A percentile compares a stretch with the other conserved stretches of the same genome.
Evolutionary conservation across 2,113 vertebrate species (phyloP).

Genomic region (Oreochromis spilurus): DNA sequence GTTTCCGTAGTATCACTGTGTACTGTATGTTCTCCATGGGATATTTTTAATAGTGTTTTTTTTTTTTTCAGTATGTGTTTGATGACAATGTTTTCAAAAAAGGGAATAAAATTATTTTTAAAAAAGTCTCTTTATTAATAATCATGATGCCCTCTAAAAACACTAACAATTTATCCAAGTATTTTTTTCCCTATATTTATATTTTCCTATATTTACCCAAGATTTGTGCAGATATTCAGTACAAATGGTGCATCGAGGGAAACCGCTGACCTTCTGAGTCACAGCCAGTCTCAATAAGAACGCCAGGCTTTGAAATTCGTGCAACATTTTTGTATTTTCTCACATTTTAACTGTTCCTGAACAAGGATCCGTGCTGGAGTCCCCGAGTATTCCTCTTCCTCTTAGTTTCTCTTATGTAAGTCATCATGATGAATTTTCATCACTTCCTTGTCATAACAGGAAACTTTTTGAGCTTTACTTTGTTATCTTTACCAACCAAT

Average conservation of each 20-base stretch:
- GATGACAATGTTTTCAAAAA: conserved; percentile 38
- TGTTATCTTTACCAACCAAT: background rate
- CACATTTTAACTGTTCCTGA: background rate
- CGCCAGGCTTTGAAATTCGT: background rate
- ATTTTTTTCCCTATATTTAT: no score
- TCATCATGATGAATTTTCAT: background rate
- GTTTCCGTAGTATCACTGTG: conserved; percentile 1
- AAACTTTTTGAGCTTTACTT: background rate
- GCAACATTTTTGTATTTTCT: background rate
- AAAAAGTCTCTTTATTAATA: background rate
- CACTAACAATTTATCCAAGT: background rate
- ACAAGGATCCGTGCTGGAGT: background rate
- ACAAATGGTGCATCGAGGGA: background rate
- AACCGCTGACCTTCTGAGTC: background rate
- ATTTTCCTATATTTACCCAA: background rate
- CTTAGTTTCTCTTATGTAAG: background rate
- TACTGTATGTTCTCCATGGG: conserved; percentile 12
- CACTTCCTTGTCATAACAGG: background rate
- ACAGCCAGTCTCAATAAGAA: background rate
- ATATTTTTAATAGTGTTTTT: conserved; percentile 31
- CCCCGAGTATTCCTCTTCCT: background rate
- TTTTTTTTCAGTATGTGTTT: conserved; percentile 18
- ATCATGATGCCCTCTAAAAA: background rate
- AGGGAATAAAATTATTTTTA: conserved; percentile 58
- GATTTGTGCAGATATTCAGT: background rate